Percentiles rank a stretch among this genome's conserved stretches.
Conservation (phyloP, 2,888 invertebrate species). For the Sinopyrophorus schimmeli region DNA sequence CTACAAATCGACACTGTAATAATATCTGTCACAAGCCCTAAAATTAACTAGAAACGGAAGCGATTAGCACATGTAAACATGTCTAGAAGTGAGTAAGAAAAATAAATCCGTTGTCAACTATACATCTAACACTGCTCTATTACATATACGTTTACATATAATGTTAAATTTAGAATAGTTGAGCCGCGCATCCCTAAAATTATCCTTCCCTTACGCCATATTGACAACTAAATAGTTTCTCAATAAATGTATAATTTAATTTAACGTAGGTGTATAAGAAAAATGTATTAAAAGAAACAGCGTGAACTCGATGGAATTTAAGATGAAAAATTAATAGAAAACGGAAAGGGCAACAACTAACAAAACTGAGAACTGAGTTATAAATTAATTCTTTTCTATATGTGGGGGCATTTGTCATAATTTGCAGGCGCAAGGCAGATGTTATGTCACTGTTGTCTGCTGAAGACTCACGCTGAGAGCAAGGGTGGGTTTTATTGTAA, state of each 20-base stretch:
- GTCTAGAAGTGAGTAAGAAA: constrained; percentile 14
- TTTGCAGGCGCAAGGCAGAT: constrained; percentile 51
- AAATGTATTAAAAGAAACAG: constrained; percentile 23
- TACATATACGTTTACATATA: not conserved
- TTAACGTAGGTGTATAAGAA: not conserved
- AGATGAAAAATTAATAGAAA: constrained; percentile 25
- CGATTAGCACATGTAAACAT: constrained; percentile 13
- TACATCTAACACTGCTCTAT: too few species aligned
- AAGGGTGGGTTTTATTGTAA: constrained; percentile 50
- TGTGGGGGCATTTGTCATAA: constrained; percentile 47
- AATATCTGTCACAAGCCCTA: not conserved
- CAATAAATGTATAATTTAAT: not conserved
- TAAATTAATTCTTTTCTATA: constrained; percentile 40
- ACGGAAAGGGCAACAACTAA: constrained; percentile 29
- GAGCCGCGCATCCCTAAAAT: not conserved
- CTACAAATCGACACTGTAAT: not conserved
- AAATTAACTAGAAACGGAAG: constrained; percentile 13
- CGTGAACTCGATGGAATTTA: constrained; percentile 25
- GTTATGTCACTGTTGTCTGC: constrained; percentile 51
- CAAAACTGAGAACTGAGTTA: constrained; percentile 25
- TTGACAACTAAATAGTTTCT: too few species aligned
- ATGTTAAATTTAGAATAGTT: constrained; percentile 11
- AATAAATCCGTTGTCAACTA: constrained; percentile 16
- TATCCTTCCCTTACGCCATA: too few species aligned
- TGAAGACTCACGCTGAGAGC: constrained; percentile 42